Evolutionary conservation across 1,140 invertebrate genomes (phyloP).

Genomic region (Chironomus striatipennis): DNA sequence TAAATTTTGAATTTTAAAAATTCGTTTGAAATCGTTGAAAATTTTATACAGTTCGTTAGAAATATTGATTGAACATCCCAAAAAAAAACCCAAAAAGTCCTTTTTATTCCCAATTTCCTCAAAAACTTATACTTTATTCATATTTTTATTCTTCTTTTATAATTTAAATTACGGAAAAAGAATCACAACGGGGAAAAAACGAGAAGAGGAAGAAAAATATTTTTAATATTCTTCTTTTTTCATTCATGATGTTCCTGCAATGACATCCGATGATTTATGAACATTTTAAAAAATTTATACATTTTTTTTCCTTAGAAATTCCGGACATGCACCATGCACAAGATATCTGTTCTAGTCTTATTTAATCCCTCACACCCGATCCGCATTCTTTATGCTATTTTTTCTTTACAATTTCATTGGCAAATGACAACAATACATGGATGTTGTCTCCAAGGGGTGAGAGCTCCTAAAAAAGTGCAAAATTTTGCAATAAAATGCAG

Average conservation of each 20-base stretch:
- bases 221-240: background rate
- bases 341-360: background rate
- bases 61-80: too few relatives aligned
- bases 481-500: too few relatives aligned
- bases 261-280: conserved; percentile 22
- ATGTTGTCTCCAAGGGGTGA: too few relatives aligned
- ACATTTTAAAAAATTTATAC: background rate
- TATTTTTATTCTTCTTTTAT: background rate
- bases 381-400: background rate
- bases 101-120: background rate
- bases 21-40: too few relatives aligned
- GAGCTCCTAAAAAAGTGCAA: too few relatives aligned
- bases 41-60: too few relatives aligned
- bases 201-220: too few relatives aligned
- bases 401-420: background rate
- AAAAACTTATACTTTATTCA: background rate
- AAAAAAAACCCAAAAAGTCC: background rate
- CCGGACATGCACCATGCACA: conserved; percentile 10
- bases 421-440: background rate
- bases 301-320: background rate
- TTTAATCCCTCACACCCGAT: background rate
- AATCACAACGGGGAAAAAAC: background rate
- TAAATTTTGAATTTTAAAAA: too few relatives aligned
- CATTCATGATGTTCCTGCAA: conserved; percentile 15
- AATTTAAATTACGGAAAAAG: background rate